Evolutionary conservation across 1,140 invertebrate species (phyloP), one percentile per base, ranked within the genome.

Genomic region (Heliconius hewitsoni): DNA sequence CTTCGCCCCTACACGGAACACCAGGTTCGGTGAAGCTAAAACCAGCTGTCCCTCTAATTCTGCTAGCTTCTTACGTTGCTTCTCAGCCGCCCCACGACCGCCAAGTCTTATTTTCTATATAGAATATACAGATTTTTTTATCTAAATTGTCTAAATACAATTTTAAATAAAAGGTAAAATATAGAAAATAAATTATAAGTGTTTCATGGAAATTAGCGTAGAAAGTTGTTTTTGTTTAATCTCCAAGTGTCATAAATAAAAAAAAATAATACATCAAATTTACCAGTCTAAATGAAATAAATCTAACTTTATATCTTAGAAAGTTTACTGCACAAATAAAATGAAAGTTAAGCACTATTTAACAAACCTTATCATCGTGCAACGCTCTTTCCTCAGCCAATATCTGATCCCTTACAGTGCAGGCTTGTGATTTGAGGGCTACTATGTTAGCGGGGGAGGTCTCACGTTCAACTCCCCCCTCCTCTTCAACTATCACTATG

Each of bases 41-140:
- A 99, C 97, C 82, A 99, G 94, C 93, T 98, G 97, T 16, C 97
- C 98, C 93, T 99, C 98, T 57, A 98, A 92, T 92, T 98, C 98
- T 16, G 97, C 96, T 77, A 98, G 95, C 91, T 98, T 98, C 94
- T 98, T 98, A 52, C 97, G 95, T 87, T 98, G 96, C 87, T 98
- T 98, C 83, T 98, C 98, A 0, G 97, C 96, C 39, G 96, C 95
- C 74, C 97, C 96, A 70, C 96, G 95, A n/a, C 97, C 95, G 75
- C 96, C 95, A 1, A 96, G 85, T 30, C 96, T 91, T 60, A 96
- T 95, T 94, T 96, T 96, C 94, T 96, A 80, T 27, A 66, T 2
- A 76, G 30, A 75, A 71, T 8, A 39, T 42, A 30, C 1, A 23
- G 23, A 23, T 23, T 23, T 23, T 23, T 23, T 23, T 71, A 71